Evolutionary conservation across 30 jellyfish, hydroid and myxozoan genomes (phyloP), one percentile per base, ranked within the genome.

Genomic region (Rhopilema esculentum): DNA sequence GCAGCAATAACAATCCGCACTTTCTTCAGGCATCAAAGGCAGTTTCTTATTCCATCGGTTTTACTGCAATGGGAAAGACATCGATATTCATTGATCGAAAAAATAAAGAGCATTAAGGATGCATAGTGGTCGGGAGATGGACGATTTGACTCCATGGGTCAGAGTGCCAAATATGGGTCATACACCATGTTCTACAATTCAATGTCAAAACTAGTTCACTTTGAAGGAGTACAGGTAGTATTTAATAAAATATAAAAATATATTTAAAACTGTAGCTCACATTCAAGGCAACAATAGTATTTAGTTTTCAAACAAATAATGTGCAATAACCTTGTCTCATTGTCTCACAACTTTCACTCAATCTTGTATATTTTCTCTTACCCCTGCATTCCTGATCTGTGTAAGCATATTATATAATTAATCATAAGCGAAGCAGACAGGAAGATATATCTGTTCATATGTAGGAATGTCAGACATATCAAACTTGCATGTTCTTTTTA

Each of bases 101-200:
- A 71, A 19, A 27, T 75, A 48, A 75, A 75, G 75, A 51, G 27
- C 40, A 27, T 49, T 48, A 16, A 75, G n/a, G 40, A 75, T 20
- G 72, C 49, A 21, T 28, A 75, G 49, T 79, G 89, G 84, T 28
- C 64, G 23, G 80, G 82, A n/a, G 89, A 79, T 53, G 27, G 89
- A 21, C 65, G 89, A 23, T 79, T 79, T 79, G 89, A 79, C 80
- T 79, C 89, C 23, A 64, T 75, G 86, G 86, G 78, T 26, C 74
- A 75, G 20, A 29, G 75, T 75, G 74, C 86, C 27, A 75, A 75
- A 33, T 75, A 75, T 75, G 86, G 86, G 27, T 27, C 73, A 49
- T 72, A 72, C 83, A 23, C 66, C 53, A 72, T 72, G 83, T 72
- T 72, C 53, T 72, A 66, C 64, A 72, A 29, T n/a, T 23, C 83